These are phyloP conservation scores for Darwinula stevensoni DNA, from an alignment of 2,888 invertebrate genomes.

Conservation along the genomic window DNA sequence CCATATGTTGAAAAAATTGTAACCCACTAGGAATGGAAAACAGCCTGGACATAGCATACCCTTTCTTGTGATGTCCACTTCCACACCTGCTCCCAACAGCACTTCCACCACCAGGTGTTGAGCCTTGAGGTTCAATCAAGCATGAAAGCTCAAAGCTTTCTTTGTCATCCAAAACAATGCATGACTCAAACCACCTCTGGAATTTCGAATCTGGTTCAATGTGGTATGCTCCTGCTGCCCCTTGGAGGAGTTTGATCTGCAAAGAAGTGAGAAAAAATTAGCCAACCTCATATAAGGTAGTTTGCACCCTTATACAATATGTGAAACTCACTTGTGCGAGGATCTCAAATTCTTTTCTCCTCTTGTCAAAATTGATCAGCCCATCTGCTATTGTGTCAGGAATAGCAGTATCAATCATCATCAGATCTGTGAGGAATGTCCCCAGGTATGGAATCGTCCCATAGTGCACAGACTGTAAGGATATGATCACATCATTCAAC, in stretches of 20 bases:
- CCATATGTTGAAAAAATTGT: too few species aligned
- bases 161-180: constrained; percentile 64
- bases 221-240: constrained; percentile 80
- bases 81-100: too few species aligned
- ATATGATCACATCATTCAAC: too few species aligned
- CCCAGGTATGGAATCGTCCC: constrained; percentile 94
- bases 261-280: too few species aligned
- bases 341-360: constrained; percentile 92
- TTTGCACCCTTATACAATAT: too few species aligned
- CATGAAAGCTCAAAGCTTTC: constrained; percentile 71
- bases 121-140: constrained; percentile 37
- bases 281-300: too few species aligned
- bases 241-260: constrained; percentile 73
- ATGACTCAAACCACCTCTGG: constrained; percentile 81
- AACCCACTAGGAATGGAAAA: too few species aligned
- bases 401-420: constrained; percentile 92
- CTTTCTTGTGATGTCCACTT: too few species aligned
- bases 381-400: constrained; percentile 51
- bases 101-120: constrained; percentile 1
- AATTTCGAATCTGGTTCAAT: constrained; percentile 57
- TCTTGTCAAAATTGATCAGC: constrained; percentile 90
- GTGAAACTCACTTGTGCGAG: constrained; percentile 35
- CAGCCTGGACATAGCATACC: too few species aligned
- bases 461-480: constrained; percentile 18
- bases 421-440: constrained; percentile 88